phyloP scores from a whole-genome alignment of 2,113 vertebrate species.

The Tringa solitaria region DNA sequence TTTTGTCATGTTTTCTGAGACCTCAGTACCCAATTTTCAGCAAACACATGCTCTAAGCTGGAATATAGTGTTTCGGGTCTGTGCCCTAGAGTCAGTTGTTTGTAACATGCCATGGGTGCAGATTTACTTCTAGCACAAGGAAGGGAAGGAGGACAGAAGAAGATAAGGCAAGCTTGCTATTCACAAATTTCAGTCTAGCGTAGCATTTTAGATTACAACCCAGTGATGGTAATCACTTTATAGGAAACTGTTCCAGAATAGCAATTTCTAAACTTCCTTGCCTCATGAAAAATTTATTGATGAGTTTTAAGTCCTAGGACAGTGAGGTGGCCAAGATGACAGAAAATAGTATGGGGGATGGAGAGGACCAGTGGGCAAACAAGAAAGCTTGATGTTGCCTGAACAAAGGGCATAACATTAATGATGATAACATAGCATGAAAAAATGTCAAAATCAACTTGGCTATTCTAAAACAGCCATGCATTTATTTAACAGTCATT shows the following conservation, averaged over 20 bases:
- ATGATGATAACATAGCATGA: not conserved
- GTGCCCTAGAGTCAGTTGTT: not conserved
- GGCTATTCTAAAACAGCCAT: not conserved
- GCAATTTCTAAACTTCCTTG: not conserved
- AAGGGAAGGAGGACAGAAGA: not conserved
- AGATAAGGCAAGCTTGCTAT: slow-evolving; percentile 12
- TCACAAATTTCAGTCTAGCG: slow-evolving; percentile 18
- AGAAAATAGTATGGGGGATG: not conserved
- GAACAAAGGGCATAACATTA: not conserved
- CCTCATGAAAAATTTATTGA: not conserved
- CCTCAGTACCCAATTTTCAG: not conserved
- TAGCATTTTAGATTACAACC: slow-evolving; percentile 36
- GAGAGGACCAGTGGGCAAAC: not conserved
- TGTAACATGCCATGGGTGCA: not conserved
- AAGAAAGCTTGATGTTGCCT: not conserved
- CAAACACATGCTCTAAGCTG: not conserved
- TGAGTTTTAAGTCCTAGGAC: not conserved
- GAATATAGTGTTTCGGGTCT: not conserved
- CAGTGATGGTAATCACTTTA: slow-evolving; percentile 7
- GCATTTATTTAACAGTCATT: not conserved
- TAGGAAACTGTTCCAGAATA: slow-evolving; percentile 13
- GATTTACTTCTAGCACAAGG: not conserved
- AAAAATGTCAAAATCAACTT: not conserved
- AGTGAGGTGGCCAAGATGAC: not conserved
- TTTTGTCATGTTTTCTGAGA: not conserved